Evolutionary conservation across 1,140 invertebrate species (phyloP), one percentile per base, ranked within the genome.

Genomic region (Pseudomyrmex flavicornis): DNA sequence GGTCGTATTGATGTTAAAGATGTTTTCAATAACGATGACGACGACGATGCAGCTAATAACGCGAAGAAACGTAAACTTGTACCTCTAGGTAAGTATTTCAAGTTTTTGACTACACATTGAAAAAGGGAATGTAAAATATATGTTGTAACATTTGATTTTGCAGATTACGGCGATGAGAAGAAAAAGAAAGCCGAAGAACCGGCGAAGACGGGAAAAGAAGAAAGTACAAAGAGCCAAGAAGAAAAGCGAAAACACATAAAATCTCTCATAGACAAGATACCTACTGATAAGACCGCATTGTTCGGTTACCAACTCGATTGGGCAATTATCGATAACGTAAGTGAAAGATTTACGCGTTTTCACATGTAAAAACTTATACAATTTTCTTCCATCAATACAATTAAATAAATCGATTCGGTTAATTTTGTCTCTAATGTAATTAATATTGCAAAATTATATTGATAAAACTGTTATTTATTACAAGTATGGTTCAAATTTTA

Each of bases 191-290:
- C 85, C 10, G 92, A 93, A 82, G 95, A 96, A 90, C 94, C 95
- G 87, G 95, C 96, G 73, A 97, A 96, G 92, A 95, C 96, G 92
- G 94, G 95, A 20, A 96, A 96, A 87, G 96, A 96, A 91, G 96
- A 96, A 88, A 95, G 95, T 85, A 95, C 95, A 88, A 97, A 97
- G 92, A 96, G 96, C 82, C 97, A 97, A 88, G 99, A 99, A 94
- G 99, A 99, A 93, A 99, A 99, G 93, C 95, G 98, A 65, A 98
- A 98, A 90, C 97, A 98, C 93, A 99, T 99, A 88, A 99, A 99
- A 95, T 97, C 97, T 76, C 96, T 99, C 82, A 99, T 99, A 91
- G 99, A 99, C 93, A 98, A 98, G 95, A 99, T 99, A 93, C 99
- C 99, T 66, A 99, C 99, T 61, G 98, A 98, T 92, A 99, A 99